These are phyloP conservation scores for Phthorimaea operculella DNA, from an alignment of 1,140 invertebrate genomes.

Conservation along the genomic window DNA sequence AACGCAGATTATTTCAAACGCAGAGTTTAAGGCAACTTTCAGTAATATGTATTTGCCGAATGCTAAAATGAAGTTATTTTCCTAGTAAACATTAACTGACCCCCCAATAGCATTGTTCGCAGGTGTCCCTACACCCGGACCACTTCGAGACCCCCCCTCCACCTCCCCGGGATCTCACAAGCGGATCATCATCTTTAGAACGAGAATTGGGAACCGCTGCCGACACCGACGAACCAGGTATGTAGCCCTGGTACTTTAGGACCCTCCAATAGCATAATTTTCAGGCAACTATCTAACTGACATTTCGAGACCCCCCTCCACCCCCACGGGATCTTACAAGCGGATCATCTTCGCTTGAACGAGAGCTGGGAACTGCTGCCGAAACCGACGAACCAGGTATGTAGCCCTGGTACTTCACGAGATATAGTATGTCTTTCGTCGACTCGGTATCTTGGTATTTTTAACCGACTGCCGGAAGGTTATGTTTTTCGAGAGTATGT, in stretches of 20 bases:
- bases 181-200: conserved; percentile 48
- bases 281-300: conserved; percentile 39
- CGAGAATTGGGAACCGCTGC: conserved; percentile 32
- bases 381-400: conserved; percentile 9
- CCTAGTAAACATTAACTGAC: too few species aligned
- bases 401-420: too few species aligned
- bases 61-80: too few species aligned
- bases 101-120: not conserved
- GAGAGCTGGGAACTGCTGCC: conserved; percentile 32
- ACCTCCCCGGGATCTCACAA: conserved; percentile 29
- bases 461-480: too few species aligned
- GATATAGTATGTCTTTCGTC: too few species aligned
- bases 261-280: not conserved
- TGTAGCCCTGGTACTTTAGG: too few species aligned
- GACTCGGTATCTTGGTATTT: too few species aligned
- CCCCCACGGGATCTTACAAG: conserved; percentile 32
- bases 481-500: too few species aligned
- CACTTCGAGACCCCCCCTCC: conserved; percentile 30
- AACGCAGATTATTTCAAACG: too few species aligned
- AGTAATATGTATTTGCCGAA: too few species aligned
- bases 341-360: conserved; percentile 47
- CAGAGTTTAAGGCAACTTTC: too few species aligned
- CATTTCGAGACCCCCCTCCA: conserved; percentile 30
- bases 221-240: conserved; percentile 9
- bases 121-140: conserved; percentile 41